These are phyloP conservation scores for Phoxinus dragarum DNA, from an alignment of 2,797 vertebrate genomes.

Conservation along the genomic window DNA sequence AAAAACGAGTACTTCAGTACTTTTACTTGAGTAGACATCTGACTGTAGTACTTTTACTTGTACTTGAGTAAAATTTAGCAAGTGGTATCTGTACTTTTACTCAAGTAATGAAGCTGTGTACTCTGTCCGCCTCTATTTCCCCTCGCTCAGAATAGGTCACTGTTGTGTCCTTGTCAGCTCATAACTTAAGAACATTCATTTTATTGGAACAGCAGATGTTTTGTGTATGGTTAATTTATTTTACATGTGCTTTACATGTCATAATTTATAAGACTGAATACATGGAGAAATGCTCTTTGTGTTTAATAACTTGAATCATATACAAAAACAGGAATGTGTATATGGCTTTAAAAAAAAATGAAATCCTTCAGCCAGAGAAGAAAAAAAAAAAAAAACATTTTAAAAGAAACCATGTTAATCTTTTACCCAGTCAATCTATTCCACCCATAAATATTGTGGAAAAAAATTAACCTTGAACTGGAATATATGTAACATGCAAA, in stretches of 20 bases:
- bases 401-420: neutral
- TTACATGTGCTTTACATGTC: constrained; percentile 24
- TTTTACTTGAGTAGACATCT: too few relatives aligned
- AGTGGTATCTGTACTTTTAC: too few relatives aligned
- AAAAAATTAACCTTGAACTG: neutral
- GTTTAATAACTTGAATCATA: constrained; percentile 21
- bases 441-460: neutral
- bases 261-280: constrained; percentile 43
- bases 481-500: constrained; percentile 10
- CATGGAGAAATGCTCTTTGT: constrained; percentile 43
- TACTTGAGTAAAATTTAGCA: too few relatives aligned
- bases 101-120: too few relatives aligned
- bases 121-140: too few relatives aligned
- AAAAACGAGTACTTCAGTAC: too few relatives aligned
- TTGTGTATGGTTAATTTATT: constrained; percentile 40
- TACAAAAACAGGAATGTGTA: constrained; percentile 3
- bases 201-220: constrained; percentile 28
- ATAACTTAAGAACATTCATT: neutral
- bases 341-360: constrained; percentile 3
- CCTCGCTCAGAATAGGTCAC: neutral
- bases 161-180: neutral
- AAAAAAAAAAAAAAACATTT: neutral
- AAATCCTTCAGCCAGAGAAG: constrained; percentile 17
- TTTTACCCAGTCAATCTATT: constrained; percentile 8
- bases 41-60: too few relatives aligned